These are phyloP conservation scores for Octopus bimaculoides DNA, from an alignment of 1,140 invertebrate genomes.

Conservation along the genomic window DNA sequence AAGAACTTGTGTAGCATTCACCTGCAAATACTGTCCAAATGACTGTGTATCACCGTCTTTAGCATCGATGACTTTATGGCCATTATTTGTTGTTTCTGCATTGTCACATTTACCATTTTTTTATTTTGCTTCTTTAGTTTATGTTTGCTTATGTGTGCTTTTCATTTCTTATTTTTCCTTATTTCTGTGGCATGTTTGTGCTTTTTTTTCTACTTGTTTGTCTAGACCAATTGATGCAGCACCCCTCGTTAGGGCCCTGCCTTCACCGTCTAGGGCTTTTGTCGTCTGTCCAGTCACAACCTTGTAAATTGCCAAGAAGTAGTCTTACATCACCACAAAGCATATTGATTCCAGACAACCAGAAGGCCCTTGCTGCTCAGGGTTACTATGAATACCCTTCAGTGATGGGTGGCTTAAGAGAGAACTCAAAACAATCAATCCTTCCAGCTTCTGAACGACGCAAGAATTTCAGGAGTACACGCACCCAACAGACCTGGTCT, in stretches of 20 bases:
- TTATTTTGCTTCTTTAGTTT: too few relatives aligned
- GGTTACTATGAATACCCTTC: neutral
- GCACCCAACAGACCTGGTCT: neutral
- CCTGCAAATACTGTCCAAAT: too few relatives aligned
- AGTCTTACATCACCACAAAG: neutral
- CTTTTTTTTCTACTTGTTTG: neutral
- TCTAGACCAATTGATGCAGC: neutral
- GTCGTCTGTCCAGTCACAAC: neutral
- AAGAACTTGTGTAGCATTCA: too few relatives aligned
- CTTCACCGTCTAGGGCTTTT: neutral
- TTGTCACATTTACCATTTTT: too few relatives aligned
- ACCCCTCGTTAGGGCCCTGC: neutral
- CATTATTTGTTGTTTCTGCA: too few relatives aligned
- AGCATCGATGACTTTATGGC: too few relatives aligned
- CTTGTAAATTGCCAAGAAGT: too few relatives aligned
- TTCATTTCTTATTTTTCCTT: slow-evolving; percentile 1
- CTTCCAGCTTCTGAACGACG: neutral
- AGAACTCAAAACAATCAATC: neutral
- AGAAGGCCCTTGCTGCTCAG: neutral
- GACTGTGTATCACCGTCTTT: too few relatives aligned
- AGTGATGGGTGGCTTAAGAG: neutral
- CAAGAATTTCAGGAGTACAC: neutral
- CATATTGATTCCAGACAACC: slow-evolving; percentile 9
- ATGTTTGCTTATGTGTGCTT: too few relatives aligned
- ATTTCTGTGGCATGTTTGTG: neutral